These are phyloP conservation scores for Zalophus californianus DNA, from an alignment of 2,797 vertebrate species.

Conservation along the genomic window DNA sequence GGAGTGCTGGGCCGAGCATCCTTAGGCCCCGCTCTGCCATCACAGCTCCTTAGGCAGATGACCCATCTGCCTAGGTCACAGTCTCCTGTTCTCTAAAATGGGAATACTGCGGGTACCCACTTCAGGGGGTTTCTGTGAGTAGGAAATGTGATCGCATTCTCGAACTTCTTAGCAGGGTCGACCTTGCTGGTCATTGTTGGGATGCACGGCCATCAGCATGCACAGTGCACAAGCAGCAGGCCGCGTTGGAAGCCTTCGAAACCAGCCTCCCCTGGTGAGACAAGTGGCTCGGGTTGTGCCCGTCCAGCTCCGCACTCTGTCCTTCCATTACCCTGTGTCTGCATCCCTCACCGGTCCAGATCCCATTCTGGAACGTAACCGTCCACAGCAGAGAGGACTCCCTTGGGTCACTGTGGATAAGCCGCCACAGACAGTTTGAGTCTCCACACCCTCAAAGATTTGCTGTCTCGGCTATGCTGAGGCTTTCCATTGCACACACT, in stretches of 20 bases:
- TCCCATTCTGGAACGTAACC: neutral
- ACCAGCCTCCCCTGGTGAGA: too few species aligned
- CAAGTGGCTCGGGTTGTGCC: neutral
- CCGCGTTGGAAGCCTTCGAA: neutral
- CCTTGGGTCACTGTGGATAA: neutral
- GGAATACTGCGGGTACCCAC: neutral
- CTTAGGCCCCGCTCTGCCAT: neutral
- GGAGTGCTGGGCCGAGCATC: neutral
- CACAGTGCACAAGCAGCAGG: too few species aligned
- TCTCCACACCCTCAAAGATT: neutral
- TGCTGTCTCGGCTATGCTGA: neutral
- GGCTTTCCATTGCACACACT: neutral
- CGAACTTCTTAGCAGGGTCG: neutral
- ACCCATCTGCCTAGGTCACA: neutral
- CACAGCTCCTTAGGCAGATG: neutral
- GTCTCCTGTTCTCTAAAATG: neutral
- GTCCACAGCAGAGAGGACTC: neutral
- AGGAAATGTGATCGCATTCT: neutral
- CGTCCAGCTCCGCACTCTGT: neutral
- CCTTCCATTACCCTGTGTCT: neutral
- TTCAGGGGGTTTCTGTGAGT: neutral
- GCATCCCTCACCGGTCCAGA: neutral
- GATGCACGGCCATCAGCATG: neutral
- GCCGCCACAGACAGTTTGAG: neutral
- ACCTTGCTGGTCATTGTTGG: neutral